Evolutionary conservation across 2,113 vertebrate species (phyloP).

Genomic region (Calyptommatus sinebrachiatus): DNA sequence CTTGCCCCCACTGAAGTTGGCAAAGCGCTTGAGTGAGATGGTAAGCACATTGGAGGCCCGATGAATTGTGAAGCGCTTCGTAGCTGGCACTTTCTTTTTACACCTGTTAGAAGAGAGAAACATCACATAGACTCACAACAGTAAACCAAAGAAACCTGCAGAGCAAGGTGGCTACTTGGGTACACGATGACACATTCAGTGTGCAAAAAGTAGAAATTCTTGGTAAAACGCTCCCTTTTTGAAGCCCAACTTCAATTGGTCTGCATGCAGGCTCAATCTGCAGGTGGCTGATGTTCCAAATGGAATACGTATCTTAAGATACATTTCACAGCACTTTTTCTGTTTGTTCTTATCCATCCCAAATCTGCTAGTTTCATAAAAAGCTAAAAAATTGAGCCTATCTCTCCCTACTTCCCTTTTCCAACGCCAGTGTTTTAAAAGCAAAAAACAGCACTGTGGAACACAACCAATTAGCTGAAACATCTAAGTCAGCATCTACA

Average conservation of each 20-base stretch:
- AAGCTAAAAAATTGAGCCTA: background rate
- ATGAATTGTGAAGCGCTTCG: conserved; percentile 91
- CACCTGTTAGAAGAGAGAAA: conserved; percentile 71
- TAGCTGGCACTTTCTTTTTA: conserved; percentile 92
- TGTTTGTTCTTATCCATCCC: background rate
- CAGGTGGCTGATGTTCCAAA: background rate
- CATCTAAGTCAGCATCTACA: background rate
- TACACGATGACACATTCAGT: background rate
- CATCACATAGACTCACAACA: background rate
- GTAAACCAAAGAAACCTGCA: background rate
- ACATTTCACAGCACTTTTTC: background rate
- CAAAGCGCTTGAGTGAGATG: conserved; percentile 90
- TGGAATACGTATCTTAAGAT: background rate
- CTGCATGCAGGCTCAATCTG: background rate
- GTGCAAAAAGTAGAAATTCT: background rate
- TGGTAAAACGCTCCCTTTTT: no score
- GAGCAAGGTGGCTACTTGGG: background rate
- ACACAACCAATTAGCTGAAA: background rate
- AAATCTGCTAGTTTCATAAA: background rate
- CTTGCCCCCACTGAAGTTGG: conserved; percentile 88
- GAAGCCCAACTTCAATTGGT: background rate
- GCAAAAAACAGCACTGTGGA: background rate
- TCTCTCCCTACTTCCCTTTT: no score
- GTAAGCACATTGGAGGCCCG: conserved; percentile 89
- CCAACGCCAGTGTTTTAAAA: background rate